Conservation (phyloP, 2,797 vertebrate genomes). For the Eulemur mongoz region DNA sequence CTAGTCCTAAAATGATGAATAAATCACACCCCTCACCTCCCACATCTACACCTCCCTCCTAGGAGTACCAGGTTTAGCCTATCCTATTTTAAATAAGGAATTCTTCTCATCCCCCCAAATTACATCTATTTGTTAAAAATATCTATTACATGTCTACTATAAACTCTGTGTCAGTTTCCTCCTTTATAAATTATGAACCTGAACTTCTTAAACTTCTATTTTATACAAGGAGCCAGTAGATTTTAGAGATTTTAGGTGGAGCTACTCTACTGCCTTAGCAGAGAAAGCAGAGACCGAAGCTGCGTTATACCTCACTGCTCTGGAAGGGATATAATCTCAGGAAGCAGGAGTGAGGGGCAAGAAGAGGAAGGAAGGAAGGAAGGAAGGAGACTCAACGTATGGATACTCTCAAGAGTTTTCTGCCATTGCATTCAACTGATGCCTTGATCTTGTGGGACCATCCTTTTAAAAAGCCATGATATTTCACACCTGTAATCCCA, state of each 20-base stretch:
- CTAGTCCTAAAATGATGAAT: background rate
- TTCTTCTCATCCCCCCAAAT: background rate
- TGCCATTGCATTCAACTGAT: background rate
- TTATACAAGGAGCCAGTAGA: background rate
- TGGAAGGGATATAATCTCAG: background rate
- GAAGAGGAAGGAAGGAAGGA: background rate
- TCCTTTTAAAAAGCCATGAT: background rate
- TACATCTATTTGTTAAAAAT: background rate
- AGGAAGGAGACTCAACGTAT: background rate
- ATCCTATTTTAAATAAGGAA: background rate
- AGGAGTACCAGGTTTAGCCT: background rate
- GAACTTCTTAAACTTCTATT: background rate
- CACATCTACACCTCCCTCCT: background rate
- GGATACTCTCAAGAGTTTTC: background rate
- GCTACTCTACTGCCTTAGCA: background rate
- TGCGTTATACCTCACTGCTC: background rate
- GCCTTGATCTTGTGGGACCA: background rate
- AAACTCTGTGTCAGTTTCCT: background rate
- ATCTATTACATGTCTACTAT: background rate
- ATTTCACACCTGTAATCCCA: background rate
- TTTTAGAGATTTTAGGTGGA: slow-evolving; percentile 18
- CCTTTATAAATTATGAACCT: background rate
- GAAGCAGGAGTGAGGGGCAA: background rate
- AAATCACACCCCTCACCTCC: background rate
- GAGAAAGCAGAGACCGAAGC: background rate